A percentile compares a stretch with the other conserved stretches of the same genome.
phyloP scores from a whole-genome alignment of 2,113 vertebrate genomes.

The Megaceryle maxima region DNA sequence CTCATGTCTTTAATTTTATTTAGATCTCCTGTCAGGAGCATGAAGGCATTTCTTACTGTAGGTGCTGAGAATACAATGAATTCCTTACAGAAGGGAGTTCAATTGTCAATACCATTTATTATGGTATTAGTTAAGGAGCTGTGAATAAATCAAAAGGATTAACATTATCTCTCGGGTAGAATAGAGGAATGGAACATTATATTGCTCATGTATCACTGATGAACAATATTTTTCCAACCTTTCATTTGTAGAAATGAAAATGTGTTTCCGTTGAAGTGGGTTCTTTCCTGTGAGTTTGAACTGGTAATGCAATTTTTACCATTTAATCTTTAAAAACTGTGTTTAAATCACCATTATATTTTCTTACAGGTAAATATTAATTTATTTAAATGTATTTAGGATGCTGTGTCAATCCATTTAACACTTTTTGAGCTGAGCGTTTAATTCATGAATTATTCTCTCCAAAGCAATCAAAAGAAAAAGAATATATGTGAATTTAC shows the following conservation, averaged over 20 bases:
- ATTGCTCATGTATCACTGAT: conserved; percentile 19
- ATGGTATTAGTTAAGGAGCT: conserved; percentile 47
- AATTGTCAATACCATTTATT: conserved; percentile 56
- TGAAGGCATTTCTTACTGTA: conserved; percentile 44
- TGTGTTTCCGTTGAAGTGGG: background rate
- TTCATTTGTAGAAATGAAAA: conserved; percentile 11
- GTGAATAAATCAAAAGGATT: conserved; percentile 63
- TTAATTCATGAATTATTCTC: background rate
- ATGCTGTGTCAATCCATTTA: background rate
- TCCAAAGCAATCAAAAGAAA: background rate
- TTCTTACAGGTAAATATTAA: background rate
- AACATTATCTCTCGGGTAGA: conserved; percentile 3
- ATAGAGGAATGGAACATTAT: background rate
- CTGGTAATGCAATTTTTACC: background rate
- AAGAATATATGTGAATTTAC: background rate
- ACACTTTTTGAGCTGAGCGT: background rate
- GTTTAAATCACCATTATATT: background rate
- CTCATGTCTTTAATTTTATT: conserved; percentile 54
- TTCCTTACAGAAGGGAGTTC: conserved; percentile 20
- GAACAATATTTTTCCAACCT: conserved; percentile 10
- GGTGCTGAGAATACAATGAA: conserved; percentile 39
- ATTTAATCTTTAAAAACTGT: background rate
- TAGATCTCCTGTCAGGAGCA: conserved; percentile 47
- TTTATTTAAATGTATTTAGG: background rate
- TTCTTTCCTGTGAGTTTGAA: background rate